These are phyloP conservation scores for Uropsilus gracilis DNA, from an alignment of 2,113 vertebrate species.

Conservation along the genomic window DNA sequence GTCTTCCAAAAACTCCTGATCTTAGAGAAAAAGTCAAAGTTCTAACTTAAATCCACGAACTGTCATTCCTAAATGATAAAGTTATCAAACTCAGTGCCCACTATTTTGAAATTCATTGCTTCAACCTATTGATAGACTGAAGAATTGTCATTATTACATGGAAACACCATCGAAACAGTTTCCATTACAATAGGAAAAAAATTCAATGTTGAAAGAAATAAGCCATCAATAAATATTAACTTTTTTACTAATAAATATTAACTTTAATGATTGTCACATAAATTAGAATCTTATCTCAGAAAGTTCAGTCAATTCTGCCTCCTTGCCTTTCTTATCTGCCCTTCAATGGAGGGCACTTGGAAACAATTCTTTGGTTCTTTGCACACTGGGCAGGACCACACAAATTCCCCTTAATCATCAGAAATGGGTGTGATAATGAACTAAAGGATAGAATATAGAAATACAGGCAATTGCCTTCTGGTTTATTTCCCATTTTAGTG, in stretches of 20 bases:
- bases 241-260: neutral
- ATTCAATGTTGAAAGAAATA: neutral
- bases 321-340: neutral
- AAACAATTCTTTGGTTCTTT: conserved; percentile 7
- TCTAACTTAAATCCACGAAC: too few relatives aligned
- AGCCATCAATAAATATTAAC: neutral
- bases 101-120: neutral
- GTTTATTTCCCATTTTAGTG: neutral
- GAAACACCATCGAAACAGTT: neutral
- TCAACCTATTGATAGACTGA: neutral
- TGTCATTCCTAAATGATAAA: too few relatives aligned
- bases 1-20: too few relatives aligned
- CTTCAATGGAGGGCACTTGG: neutral
- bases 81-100: neutral
- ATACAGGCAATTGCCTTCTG: neutral
- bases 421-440: neutral
- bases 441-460: neutral
- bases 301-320: neutral
- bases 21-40: too few relatives aligned
- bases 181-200: neutral
- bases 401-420: neutral
- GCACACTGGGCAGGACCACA: neutral
- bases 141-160: neutral
- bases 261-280: neutral
- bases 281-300: neutral